Conservation (phyloP, 2,113 vertebrate species). For the Hippolais icterina region DNA sequence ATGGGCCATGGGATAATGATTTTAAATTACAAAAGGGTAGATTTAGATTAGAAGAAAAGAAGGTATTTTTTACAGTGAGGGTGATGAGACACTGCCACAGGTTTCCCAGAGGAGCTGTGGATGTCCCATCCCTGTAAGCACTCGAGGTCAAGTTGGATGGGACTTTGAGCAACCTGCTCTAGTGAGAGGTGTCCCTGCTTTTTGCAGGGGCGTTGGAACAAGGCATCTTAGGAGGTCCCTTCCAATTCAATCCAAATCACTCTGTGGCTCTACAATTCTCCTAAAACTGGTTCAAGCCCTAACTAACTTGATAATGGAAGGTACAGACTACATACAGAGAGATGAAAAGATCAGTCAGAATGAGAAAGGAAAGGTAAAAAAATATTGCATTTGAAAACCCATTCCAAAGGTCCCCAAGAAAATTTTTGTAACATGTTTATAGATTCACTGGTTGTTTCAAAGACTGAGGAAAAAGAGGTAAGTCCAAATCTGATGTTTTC, state of each 20-base stretch:
- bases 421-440: background rate
- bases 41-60: background rate
- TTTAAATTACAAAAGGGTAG: background rate
- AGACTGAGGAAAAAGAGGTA: background rate
- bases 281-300: background rate
- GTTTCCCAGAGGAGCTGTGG: background rate
- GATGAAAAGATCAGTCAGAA: background rate
- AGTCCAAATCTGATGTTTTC: background rate
- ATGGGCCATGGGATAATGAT: background rate
- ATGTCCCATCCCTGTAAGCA: background rate
- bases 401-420: background rate
- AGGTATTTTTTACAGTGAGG: background rate
- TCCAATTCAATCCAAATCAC: background rate
- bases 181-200: background rate
- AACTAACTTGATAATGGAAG: background rate
- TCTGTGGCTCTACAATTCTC: background rate
- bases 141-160: background rate
- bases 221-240: background rate
- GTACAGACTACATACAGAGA: background rate
- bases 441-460: background rate
- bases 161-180: background rate
- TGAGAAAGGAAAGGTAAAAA: background rate
- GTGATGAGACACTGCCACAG: background rate
- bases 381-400: background rate
- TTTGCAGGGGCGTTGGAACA: background rate